phyloP scores from a whole-genome alignment of 1,140 invertebrate species.

The Aphelenchoides besseyi region DNA sequence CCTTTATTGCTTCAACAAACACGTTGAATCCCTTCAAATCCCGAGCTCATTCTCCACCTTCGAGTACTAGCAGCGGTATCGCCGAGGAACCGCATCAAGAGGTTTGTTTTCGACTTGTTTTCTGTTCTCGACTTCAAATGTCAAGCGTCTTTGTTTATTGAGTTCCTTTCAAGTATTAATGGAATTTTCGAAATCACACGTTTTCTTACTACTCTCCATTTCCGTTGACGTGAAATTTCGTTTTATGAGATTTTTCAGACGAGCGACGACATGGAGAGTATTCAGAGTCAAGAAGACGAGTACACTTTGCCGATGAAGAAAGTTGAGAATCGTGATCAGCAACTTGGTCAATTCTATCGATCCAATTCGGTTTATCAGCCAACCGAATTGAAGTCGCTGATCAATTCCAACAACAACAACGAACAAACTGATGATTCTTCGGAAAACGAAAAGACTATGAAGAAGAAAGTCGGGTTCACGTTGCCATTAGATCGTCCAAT shows the following conservation, averaged over 20 bases:
- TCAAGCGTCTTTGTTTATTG: not conserved
- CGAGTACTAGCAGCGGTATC: not conserved
- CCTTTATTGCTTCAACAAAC: not conserved
- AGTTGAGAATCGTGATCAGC: not conserved
- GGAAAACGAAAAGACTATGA: not conserved
- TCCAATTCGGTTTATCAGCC: not conserved
- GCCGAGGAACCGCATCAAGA: not conserved
- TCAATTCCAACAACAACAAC: not conserved
- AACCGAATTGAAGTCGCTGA: not conserved
- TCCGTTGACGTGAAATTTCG: not conserved
- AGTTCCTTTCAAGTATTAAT: not conserved
- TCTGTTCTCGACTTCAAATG: not conserved
- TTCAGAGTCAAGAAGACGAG: not conserved
- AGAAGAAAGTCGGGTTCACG: not conserved
- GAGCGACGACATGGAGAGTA: constrained; percentile 14
- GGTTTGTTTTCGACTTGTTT: not conserved
- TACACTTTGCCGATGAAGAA: not conserved
- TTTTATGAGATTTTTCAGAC: constrained; percentile 12
- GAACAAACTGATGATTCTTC: no score
- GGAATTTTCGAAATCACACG: not conserved
- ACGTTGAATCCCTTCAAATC: not conserved
- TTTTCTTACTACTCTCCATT: not conserved
- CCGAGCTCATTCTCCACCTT: not conserved
- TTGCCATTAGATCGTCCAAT: constrained; percentile 6
- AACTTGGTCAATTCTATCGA: not conserved